These are phyloP conservation scores for Conger conger DNA, from an alignment of 2,113 vertebrate genomes.

Conservation along the genomic window DNA sequence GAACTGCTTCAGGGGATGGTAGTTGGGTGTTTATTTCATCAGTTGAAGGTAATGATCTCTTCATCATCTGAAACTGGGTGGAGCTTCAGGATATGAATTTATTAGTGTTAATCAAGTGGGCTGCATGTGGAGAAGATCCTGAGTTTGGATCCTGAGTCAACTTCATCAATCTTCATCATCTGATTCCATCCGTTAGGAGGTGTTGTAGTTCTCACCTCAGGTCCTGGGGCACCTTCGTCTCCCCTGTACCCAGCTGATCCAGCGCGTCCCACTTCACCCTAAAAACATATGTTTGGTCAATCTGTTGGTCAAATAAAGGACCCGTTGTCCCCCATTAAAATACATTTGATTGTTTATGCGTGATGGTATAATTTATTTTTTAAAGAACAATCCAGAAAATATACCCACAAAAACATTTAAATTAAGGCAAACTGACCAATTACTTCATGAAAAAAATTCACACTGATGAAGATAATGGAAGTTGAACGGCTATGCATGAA, in stretches of 20 bases:
- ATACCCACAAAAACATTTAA: not conserved
- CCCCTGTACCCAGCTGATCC: constrained; percentile 90
- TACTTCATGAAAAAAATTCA: not conserved
- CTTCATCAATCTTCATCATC: not conserved
- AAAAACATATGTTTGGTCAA: constrained; percentile 48
- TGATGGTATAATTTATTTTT: too few relatives aligned
- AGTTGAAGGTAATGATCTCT: not conserved
- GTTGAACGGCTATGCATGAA: not conserved
- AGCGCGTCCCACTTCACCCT: constrained; percentile 79
- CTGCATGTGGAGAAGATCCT: not conserved
- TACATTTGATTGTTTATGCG: too few relatives aligned
- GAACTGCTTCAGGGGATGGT: too few relatives aligned
- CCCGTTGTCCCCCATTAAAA: not conserved
- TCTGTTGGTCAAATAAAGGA: not conserved
- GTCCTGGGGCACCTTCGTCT: constrained; percentile 81
- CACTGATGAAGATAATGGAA: not conserved
- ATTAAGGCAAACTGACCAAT: not conserved
- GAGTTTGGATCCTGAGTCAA: not conserved
- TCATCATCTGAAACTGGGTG: not conserved
- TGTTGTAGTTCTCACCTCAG: constrained; percentile 73
- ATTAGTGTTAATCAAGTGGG: not conserved
- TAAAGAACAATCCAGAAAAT: not conserved
- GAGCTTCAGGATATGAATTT: not conserved
- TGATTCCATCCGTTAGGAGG: not conserved
- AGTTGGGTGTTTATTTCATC: not conserved